Conservation (phyloP, 2,888 invertebrate species). For the Agriopis leucophaearia region DNA sequence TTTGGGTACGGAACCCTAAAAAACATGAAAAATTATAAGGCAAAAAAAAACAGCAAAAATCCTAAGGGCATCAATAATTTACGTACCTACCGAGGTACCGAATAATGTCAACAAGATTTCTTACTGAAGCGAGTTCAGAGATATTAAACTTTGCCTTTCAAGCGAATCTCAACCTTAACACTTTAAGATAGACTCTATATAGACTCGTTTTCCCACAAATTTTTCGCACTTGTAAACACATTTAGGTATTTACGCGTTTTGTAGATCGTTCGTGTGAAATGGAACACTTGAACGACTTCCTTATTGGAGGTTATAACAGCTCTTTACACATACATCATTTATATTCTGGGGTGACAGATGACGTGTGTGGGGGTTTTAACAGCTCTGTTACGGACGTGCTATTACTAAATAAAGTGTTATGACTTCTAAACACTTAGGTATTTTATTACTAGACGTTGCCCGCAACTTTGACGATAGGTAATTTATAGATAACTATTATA, state of each 20-base stretch:
- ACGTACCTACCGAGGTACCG: no score
- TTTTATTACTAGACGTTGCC: no score
- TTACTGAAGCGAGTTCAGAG: not conserved
- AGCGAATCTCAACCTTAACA: slow-evolving; percentile 1
- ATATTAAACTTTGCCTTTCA: slow-evolving; percentile 1
- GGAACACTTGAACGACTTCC: slow-evolving; percentile 18
- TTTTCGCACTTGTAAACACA: slow-evolving; percentile 6
- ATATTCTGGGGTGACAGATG: slow-evolving; percentile 8
- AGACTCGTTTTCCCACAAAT: not conserved
- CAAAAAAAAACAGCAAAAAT: not conserved
- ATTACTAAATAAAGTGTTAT: not conserved
- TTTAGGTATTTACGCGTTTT: slow-evolving; percentile 2
- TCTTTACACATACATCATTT: slow-evolving; percentile 18
- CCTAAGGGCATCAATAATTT: not conserved
- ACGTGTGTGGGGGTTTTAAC: slow-evolving; percentile 15
- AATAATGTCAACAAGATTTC: not conserved
- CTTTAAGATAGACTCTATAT: slow-evolving; percentile 5
- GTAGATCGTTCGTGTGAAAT: slow-evolving; percentile 9
- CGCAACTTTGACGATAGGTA: no score
- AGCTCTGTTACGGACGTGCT: slow-evolving; percentile 6
- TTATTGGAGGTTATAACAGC: slow-evolving; percentile 20
- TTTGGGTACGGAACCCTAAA: no score
- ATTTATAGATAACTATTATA: no score
- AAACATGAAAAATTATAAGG: not conserved
- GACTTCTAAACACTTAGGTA: no score